Conservation (phyloP, 1,140 invertebrate genomes). For the Drosophila albomicans region DNA sequence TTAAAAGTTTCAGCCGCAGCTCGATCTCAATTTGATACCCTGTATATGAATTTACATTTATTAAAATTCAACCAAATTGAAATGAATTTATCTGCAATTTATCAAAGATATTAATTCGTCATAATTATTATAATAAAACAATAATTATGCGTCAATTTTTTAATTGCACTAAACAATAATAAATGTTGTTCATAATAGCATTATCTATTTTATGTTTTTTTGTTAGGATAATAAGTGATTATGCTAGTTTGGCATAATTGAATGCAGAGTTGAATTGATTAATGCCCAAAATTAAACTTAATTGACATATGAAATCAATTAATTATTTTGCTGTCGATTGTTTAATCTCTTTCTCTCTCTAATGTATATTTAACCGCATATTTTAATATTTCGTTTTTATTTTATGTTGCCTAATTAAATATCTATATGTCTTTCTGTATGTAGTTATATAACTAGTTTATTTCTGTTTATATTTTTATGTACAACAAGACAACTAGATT, state of each 20-base stretch:
- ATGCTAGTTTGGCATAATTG: neutral
- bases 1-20: constrained; percentile 6
- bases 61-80: neutral
- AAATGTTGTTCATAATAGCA: neutral
- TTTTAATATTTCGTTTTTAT: neutral
- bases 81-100: neutral
- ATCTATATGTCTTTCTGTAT: neutral
- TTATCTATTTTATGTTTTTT: too few species aligned
- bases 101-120: neutral
- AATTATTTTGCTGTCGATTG: neutral
- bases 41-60: neutral
- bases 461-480: neutral
- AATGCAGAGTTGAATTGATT: constrained; percentile 23
- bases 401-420: neutral
- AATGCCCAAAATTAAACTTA: constrained; percentile 20
- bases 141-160: neutral
- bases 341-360: too few species aligned
- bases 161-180: constrained; percentile 4
- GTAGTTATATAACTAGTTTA: neutral
- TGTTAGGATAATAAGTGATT: neutral
- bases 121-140: neutral
- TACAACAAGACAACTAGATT: neutral
- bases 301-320: constrained; percentile 24
- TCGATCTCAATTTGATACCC: neutral
- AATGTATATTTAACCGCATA: too few species aligned